A percentile compares a stretch with the other conserved stretches of the same genome.
phyloP scores from a whole-genome alignment of 2,113 vertebrate genomes.

The Calypte anna region DNA sequence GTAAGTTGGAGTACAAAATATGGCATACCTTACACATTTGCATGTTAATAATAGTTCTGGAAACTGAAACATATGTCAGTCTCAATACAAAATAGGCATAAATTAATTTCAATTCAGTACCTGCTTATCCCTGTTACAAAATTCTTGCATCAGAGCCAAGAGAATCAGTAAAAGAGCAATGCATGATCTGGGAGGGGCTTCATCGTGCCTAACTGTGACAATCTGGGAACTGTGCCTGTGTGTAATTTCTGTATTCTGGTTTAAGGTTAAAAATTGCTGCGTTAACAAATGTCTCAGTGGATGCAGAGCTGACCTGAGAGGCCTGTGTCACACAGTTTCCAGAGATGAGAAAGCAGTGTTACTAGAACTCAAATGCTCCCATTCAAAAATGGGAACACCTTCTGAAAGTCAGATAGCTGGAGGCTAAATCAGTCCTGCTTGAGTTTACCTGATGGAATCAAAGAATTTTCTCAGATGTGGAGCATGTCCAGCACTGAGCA shows the following conservation, averaged over 20 bases:
- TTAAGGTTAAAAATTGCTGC: background rate
- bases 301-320: background rate
- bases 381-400: background rate
- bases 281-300: background rate
- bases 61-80: background rate
- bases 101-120: background rate
- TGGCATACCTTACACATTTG: background rate
- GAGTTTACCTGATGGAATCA: background rate
- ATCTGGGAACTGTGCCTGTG: accelerated
- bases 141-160: background rate
- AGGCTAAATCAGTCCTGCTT: background rate
- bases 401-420: background rate
- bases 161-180: background rate
- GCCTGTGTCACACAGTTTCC: background rate
- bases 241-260: background rate
- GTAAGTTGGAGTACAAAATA: background rate
- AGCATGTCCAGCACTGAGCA: background rate
- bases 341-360: background rate
- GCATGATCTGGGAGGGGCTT: background rate
- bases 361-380: background rate
- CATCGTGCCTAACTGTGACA: background rate
- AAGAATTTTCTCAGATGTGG: background rate
- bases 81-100: background rate
- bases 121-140: background rate
- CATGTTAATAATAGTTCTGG: background rate